A percentile compares a stretch with the other conserved stretches of the same genome.
These are phyloP conservation scores for Ophion ventricosus DNA, from an alignment of 2,888 invertebrate genomes.

Conservation along the genomic window DNA sequence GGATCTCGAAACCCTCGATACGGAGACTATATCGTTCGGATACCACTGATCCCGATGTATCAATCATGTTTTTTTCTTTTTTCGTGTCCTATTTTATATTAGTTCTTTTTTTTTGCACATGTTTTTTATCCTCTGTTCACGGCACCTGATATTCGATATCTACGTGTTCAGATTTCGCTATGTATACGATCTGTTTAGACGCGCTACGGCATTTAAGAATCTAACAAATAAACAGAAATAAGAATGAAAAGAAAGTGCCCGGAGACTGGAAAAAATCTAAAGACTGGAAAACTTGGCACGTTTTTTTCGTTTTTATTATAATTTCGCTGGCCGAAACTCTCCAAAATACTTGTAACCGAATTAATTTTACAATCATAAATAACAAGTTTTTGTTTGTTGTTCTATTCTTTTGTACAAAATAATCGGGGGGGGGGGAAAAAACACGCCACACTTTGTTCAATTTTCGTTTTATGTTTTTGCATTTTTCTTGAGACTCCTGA, in stretches of 20 bases:
- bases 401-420: constrained; percentile 59
- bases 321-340: constrained; percentile 70
- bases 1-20: constrained; percentile 91
- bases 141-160: not conserved
- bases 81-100: not conserved
- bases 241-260: constrained; percentile 3
- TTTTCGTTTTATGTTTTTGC: constrained; percentile 26
- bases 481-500: constrained; percentile 25
- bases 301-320: constrained; percentile 76
- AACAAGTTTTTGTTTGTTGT: constrained; percentile 48
- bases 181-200: no score
- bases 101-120: constrained; percentile 8
- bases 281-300: constrained; percentile 74
- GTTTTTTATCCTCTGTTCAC: constrained; percentile 1
- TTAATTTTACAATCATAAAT: constrained; percentile 60
- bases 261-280: constrained; percentile 3
- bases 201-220: not conserved
- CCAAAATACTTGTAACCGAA: constrained; percentile 56
- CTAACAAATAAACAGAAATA: not conserved
- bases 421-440: constrained; percentile 43
- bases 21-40: constrained; percentile 87
- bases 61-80: constrained; percentile 15
- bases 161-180: not conserved
- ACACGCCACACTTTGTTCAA: constrained; percentile 40
- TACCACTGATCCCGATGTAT: constrained; percentile 64